These are phyloP conservation scores for Agriopis marginaria DNA, from an alignment of 2,888 invertebrate species.

Conservation along the genomic window DNA sequence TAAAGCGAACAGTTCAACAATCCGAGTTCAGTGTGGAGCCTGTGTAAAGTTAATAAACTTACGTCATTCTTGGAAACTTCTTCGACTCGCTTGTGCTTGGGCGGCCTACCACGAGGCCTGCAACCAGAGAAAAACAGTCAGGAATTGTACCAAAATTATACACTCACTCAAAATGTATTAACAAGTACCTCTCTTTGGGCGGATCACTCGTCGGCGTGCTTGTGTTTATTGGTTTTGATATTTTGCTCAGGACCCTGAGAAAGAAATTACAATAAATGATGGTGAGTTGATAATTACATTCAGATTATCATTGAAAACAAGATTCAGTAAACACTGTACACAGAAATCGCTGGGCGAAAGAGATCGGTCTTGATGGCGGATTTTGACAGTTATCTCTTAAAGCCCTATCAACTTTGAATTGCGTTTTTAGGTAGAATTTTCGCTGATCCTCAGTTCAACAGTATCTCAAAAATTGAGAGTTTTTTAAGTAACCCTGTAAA, in stretches of 20 bases:
- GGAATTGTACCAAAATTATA: background rate
- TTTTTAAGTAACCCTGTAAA: no score
- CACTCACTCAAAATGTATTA: background rate
- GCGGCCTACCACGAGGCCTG: slow-evolving; percentile 73
- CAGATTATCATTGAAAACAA: no score
- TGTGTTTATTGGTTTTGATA: slow-evolving; percentile 22
- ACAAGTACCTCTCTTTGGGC: slow-evolving; percentile 29
- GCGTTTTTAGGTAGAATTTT: no score
- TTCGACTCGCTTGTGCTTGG: slow-evolving; percentile 77
- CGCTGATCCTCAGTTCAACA: no score
- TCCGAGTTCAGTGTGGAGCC: no score
- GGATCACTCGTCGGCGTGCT: slow-evolving; percentile 26
- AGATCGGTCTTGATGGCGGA: no score
- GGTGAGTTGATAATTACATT: background rate
- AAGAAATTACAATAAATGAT: background rate
- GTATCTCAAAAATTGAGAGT: no score
- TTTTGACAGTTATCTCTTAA: no score
- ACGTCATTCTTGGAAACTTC: slow-evolving; percentile 76
- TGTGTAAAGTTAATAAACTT: slow-evolving; percentile 54
- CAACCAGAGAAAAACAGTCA: slow-evolving; percentile 24
- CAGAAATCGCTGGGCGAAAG: no score
- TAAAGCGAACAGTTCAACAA: no score
- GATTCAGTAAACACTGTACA: no score
- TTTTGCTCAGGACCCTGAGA: slow-evolving; percentile 16
- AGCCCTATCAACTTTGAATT: no score